These are phyloP conservation scores for Apis laboriosa DNA, from an alignment of 1,140 invertebrate species.

Conservation along the genomic window DNA sequence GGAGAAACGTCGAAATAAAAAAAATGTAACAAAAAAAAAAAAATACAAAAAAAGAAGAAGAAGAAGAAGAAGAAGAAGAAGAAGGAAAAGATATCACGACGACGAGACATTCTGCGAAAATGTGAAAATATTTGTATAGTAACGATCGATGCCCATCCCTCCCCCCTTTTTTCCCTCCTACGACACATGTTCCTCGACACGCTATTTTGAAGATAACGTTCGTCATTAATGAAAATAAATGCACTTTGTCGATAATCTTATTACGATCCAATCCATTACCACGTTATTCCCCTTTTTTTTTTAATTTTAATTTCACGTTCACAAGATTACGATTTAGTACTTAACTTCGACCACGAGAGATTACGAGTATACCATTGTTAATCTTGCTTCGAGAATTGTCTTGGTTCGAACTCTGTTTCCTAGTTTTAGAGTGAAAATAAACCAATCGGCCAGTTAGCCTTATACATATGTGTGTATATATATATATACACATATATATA, in stretches of 20 bases:
- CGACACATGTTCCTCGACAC: background rate
- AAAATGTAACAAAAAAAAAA: too few relatives aligned
- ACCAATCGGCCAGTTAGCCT: background rate
- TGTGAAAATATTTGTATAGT: background rate
- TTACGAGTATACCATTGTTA: background rate
- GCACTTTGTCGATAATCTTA: conserved; percentile 32
- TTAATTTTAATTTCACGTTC: background rate
- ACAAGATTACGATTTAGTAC: background rate
- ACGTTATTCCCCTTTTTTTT: background rate
- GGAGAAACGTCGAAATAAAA: too few relatives aligned
- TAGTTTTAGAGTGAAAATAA: background rate
- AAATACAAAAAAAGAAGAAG: too few relatives aligned
- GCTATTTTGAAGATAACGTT: background rate
- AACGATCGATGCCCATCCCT: background rate
- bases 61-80: too few relatives aligned
- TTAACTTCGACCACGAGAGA: background rate
- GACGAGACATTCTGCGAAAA: background rate
- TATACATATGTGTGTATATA: background rate
- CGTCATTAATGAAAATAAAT: conserved; percentile 28
- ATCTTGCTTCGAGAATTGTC: background rate
- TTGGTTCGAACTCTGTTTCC: background rate
- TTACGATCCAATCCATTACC: background rate
- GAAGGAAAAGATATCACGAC: background rate
- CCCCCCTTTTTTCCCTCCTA: background rate
- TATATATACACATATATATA: background rate